Evolutionary conservation across 35 echinoderm and acorn worm genomes (phyloP).

Genomic region (Holothuria glaberrima): DNA sequence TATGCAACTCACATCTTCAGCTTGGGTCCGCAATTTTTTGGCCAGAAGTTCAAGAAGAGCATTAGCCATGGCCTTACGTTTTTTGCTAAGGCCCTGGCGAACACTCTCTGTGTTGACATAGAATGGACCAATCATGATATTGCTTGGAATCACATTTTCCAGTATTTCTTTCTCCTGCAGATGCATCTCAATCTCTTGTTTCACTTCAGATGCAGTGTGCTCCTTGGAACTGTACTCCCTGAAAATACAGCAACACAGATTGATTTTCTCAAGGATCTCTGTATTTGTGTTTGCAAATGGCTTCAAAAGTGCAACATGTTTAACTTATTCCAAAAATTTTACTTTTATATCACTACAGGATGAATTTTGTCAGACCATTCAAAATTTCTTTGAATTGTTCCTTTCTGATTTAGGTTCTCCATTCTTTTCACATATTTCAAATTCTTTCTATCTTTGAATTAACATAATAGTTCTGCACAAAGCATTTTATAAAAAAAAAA

Average conservation of each 20-base stretch:
- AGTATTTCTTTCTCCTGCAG: slow-evolving; percentile 82
- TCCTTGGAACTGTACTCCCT: slow-evolving; percentile 96
- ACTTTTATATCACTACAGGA: too few relatives aligned
- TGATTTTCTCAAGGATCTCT: too few relatives aligned
- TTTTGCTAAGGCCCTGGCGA: slow-evolving; percentile 90
- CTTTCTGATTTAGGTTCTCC: too few relatives aligned
- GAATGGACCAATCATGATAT: slow-evolving; percentile 95
- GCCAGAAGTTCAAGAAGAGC: slow-evolving; percentile 96
- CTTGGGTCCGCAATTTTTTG: slow-evolving; percentile 91
- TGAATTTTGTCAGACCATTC: too few relatives aligned
- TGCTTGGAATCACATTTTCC: slow-evolving; percentile 92
- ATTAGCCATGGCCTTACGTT: slow-evolving; percentile 96
- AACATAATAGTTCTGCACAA: too few relatives aligned
- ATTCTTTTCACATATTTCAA: too few relatives aligned
- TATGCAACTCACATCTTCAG: slow-evolving; percentile 92
- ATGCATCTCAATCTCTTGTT: slow-evolving; percentile 98
- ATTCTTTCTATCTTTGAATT: too few relatives aligned
- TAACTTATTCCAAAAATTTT: too few relatives aligned
- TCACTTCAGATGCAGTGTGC: slow-evolving; percentile 93
- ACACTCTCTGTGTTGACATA: slow-evolving; percentile 97
- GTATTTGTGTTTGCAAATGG: too few relatives aligned
- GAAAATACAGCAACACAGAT: neutral
- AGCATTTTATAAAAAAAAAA: too few relatives aligned
- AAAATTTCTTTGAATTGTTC: too few relatives aligned
- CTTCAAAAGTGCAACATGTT: too few relatives aligned